Percentiles rank a stretch among this genome's conserved stretches.
Evolutionary conservation across 2,888 invertebrate species (phyloP).

Genomic region (Pseudococcus viburni): DNA sequence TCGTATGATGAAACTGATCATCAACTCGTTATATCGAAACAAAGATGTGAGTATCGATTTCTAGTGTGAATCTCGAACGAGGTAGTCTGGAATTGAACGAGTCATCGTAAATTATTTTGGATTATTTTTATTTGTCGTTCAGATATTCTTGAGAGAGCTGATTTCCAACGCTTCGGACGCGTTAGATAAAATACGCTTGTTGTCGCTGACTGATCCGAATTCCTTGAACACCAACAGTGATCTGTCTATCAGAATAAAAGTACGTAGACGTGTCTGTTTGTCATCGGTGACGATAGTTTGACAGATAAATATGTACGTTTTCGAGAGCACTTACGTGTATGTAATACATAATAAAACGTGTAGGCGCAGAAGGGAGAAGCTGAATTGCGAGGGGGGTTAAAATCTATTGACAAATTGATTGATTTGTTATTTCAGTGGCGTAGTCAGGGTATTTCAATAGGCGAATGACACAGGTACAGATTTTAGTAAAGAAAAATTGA

Average conservation of each 20-base stretch:
- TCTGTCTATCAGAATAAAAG: constrained; percentile 88
- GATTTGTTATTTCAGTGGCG: no score
- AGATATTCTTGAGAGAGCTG: constrained; percentile 96
- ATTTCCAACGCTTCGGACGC: constrained; percentile 99
- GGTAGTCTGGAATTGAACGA: neutral
- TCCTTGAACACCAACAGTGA: constrained; percentile 86
- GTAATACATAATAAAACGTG: no score
- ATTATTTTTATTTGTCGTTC: constrained; percentile 69
- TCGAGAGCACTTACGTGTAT: no score
- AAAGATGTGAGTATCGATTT: constrained; percentile 83
- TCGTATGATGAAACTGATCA: constrained; percentile 99
- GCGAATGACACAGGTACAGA: no score
- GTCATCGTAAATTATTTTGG: neutral
- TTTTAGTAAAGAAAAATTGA: no score
- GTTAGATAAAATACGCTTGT: constrained; percentile 94
- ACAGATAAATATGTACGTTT: no score
- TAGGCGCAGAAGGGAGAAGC: no score
- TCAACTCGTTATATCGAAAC: constrained; percentile 98
- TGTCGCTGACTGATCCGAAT: constrained; percentile 89
- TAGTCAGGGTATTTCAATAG: no score
- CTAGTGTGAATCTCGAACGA: neutral
- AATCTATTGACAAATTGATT: no score
- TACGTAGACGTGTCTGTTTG: constrained; percentile 68
- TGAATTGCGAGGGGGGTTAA: no score
- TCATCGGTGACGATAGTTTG: no score